These are phyloP conservation scores for Ginglymostoma cirratum DNA, from an alignment of 2,113 vertebrate genomes.

Conservation along the genomic window DNA sequence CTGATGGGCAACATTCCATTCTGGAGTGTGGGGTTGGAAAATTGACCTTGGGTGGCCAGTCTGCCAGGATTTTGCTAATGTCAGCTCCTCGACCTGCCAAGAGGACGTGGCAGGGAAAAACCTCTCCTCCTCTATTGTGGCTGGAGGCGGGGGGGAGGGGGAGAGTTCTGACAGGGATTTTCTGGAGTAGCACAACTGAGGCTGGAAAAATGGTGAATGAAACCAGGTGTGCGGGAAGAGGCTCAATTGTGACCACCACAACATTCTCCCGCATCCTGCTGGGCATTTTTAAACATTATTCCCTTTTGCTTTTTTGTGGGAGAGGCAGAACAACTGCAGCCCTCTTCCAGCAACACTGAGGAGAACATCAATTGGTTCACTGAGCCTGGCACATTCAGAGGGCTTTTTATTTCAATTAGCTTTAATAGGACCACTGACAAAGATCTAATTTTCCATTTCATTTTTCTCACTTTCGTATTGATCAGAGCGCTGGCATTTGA, in stretches of 20 bases:
- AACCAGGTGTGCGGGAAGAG: no score
- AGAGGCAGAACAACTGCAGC: neutral
- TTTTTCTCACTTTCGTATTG: conserved; percentile 10
- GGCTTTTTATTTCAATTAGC: neutral
- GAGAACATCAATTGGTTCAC: neutral
- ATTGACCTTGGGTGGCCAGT: no score
- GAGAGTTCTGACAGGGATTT: no score
- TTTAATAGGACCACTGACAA: conserved; percentile 28
- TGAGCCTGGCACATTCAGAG: neutral
- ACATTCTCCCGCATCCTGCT: neutral
- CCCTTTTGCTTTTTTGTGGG: neutral
- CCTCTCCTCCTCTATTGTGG: neutral
- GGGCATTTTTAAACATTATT: no score
- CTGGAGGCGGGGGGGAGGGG: no score
- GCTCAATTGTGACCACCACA: neutral
- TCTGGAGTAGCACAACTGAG: neutral
- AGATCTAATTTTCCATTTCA: conserved; percentile 32
- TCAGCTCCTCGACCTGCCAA: neutral
- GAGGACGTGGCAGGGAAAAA: neutral
- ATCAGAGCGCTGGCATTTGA: neutral
- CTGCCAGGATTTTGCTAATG: neutral
- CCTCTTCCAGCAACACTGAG: neutral
- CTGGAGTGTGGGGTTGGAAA: neutral
- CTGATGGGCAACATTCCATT: neutral
- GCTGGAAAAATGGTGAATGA: neutral